Percentiles rank a stretch among this genome's conserved stretches.
Evolutionary conservation across 2,113 vertebrate genomes (phyloP).

Genomic region (Quiscalus mexicanus): DNA sequence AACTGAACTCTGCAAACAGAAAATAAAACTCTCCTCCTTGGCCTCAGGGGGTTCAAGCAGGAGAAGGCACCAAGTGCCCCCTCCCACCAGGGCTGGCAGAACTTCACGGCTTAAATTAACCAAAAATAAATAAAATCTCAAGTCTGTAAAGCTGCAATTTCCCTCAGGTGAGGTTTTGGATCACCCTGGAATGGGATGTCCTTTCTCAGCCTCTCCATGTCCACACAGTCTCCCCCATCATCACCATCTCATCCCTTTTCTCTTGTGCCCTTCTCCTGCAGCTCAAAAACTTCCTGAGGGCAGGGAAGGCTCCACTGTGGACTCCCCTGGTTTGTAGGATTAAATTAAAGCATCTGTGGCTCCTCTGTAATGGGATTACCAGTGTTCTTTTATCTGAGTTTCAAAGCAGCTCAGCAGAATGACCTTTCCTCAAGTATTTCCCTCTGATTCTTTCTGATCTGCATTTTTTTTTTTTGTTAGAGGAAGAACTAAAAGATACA

Average conservation of each 20-base stretch:
- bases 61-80: neutral
- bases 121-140: neutral
- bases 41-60: neutral
- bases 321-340: neutral
- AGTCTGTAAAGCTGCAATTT: neutral
- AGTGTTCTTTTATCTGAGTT: neutral
- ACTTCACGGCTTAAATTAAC: neutral
- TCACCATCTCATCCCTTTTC: neutral
- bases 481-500: neutral
- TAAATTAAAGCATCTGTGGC: neutral
- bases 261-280: neutral
- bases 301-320: neutral
- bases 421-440: slow-evolving; percentile 32
- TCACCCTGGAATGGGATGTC: neutral
- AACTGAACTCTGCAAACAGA: neutral
- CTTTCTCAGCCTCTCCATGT: neutral
- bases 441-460: neutral
- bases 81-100: neutral
- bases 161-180: neutral
- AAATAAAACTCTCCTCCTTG: neutral
- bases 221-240: fast-evolving
- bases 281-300: neutral
- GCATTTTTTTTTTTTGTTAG: neutral
- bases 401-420: slow-evolving; percentile 1
- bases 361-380: neutral